phyloP scores from a whole-genome alignment of 2,888 invertebrate species.

The Therioaphis trifolii region DNA sequence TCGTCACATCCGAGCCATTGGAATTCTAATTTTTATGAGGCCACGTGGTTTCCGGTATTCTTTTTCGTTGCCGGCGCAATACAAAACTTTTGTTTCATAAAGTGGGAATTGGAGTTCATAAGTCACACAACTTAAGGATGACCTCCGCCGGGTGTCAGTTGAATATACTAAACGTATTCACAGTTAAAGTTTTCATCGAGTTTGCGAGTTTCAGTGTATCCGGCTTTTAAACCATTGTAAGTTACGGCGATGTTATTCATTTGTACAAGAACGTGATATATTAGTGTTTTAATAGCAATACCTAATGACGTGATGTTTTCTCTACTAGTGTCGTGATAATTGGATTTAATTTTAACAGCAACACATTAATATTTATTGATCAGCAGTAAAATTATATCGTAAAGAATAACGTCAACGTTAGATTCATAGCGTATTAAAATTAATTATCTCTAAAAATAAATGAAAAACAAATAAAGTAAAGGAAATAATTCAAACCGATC shows the following conservation, averaged over 20 bases:
- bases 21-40: slow-evolving; percentile 44
- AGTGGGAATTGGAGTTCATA: slow-evolving; percentile 52
- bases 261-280: background rate
- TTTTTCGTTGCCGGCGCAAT: slow-evolving; percentile 19
- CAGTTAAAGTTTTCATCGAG: slow-evolving; percentile 36
- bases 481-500: no score
- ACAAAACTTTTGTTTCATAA: slow-evolving; percentile 43
- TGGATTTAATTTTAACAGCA: background rate
- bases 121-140: slow-evolving; percentile 48
- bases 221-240: background rate
- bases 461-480: no score
- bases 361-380: no score
- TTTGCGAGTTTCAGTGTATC: slow-evolving; percentile 47
- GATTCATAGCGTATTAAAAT: no score
- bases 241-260: no score
- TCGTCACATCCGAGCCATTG: background rate
- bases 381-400: no score
- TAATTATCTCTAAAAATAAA: no score
- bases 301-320: background rate
- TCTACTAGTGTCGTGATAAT: background rate
- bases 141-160: slow-evolving; percentile 38
- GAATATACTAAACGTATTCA: slow-evolving; percentile 49
- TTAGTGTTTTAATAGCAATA: slow-evolving; percentile 1
- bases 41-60: slow-evolving; percentile 13
- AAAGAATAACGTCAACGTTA: no score